Percentiles rank a stretch among this genome's conserved stretches.
Conservation (phyloP, 2,113 vertebrate species). For the Odobenus rosmarus region DNA sequence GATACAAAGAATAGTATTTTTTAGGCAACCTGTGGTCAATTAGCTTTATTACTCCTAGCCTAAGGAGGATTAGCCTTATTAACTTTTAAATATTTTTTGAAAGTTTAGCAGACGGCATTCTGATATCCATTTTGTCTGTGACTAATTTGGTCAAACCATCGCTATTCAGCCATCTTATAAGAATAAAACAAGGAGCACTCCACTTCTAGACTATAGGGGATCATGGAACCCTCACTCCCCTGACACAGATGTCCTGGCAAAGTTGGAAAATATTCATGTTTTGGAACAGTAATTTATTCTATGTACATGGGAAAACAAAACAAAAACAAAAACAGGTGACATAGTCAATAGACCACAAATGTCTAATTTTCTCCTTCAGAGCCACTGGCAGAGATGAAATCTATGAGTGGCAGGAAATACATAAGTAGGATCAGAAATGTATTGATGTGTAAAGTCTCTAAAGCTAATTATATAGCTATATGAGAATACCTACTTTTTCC, state of each 20-base stretch:
- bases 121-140: background rate
- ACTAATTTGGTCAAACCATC: background rate
- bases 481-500: background rate
- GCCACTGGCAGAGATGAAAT: background rate
- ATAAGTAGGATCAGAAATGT: accelerated
- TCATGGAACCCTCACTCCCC: background rate
- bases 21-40: background rate
- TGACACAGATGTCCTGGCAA: background rate
- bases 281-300: background rate
- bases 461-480: slow-evolving; percentile 27
- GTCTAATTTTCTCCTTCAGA: slow-evolving; percentile 25
- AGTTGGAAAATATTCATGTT: background rate
- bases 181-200: background rate
- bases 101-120: background rate
- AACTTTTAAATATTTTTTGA: background rate
- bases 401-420: background rate
- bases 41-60: background rate
- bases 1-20: background rate
- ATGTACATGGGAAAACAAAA: background rate
- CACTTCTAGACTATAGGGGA: background rate
- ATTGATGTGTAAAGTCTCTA: background rate
- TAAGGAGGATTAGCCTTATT: background rate
- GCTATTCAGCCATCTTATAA: background rate
- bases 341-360: background rate
- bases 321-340: background rate